Evolutionary conservation across 2,888 invertebrate species (phyloP), one percentile per base, ranked within the genome.

Genomic region (Entomobrya proxima): DNA sequence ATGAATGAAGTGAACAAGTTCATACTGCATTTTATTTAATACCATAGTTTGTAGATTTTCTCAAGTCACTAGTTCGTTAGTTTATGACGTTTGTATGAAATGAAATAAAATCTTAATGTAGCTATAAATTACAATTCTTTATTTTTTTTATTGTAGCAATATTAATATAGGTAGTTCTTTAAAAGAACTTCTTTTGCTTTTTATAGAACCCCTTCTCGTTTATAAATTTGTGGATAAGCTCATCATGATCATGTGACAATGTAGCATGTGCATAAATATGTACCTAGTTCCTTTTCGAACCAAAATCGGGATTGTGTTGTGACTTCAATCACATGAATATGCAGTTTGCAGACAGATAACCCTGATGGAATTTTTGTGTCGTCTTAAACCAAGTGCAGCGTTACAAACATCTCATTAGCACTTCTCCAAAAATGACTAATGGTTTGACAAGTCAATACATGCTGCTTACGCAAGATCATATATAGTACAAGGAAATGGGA

Each of bases 341-440:
- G 61, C 32, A 35, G n/a, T 35, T 35, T 64, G 32, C 9, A 9
- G 35, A 64, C n/a, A n/a, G n/a, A n/a, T n/a, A 64, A 64, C 61
- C 18, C 9, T 35, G 35, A 4, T 35, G 18, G 7, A 44, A 13
- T 15, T 44, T n/a, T n/a, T 13, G n/a, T 15, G 32, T 30, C 15
- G 11, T 18, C 55, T 11, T 18, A 24, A 11, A 13, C 2, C 55
- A 55, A 37, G 40, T 40, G 40, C 44, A 44, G 27, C 15, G 3
- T 27, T 69, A 69, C 69, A 40, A 27, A 15, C 44, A 44, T 27
- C 69, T 69, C 69, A 69, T 69, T 69, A 69, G 69, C 69, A 69
- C 69, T 40, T 69, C 37, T 7, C 15, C 13, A 3, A 40, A 69
- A 40, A 69, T 69, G 69, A 69, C 69, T 69, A 69, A 69, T 69